These are phyloP conservation scores for Euura lappo DNA, from an alignment of 1,140 invertebrate genomes.

Conservation along the genomic window DNA sequence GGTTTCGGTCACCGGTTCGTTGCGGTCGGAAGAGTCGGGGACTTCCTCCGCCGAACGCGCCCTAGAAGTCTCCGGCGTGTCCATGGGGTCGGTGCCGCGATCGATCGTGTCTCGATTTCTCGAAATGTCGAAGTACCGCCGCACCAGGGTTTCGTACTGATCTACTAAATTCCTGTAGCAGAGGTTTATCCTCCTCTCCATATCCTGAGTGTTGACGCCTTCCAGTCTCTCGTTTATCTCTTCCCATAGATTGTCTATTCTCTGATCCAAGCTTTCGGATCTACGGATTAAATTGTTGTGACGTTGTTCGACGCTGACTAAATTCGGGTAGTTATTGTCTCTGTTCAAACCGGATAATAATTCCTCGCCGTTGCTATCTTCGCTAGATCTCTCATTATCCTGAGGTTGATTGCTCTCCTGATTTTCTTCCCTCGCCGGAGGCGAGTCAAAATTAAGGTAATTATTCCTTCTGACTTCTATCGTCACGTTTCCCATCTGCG, in stretches of 20 bases:
- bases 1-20: slow-evolving; percentile 18
- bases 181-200: slow-evolving; percentile 30
- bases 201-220: slow-evolving; percentile 23
- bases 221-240: slow-evolving; percentile 25
- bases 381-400: not conserved
- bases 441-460: slow-evolving; percentile 30
- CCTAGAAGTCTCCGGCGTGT: slow-evolving; percentile 45
- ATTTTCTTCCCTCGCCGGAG: not conserved
- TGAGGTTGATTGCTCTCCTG: not conserved
- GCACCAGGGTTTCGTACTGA: slow-evolving; percentile 60
- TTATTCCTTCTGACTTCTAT: slow-evolving; percentile 40
- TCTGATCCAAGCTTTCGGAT: slow-evolving; percentile 1
- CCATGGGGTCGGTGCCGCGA: slow-evolving; percentile 73
- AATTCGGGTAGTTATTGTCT: not conserved
- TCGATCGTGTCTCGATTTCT: slow-evolving; percentile 63
- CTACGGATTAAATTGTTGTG: slow-evolving; percentile 16
- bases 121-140: slow-evolving; percentile 59
- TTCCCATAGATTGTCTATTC: slow-evolving; percentile 17
- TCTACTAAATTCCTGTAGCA: slow-evolving; percentile 55
- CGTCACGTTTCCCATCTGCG: slow-evolving; percentile 28
- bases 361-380: not conserved
- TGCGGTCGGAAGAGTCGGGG: slow-evolving; percentile 10
- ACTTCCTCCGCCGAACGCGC: slow-evolving; percentile 16
- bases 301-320: not conserved
- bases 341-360: not conserved